Base-by-base conservation (phyloP, 2,797 vertebrate species). In the Eutrigla gurnardus region DNA sequence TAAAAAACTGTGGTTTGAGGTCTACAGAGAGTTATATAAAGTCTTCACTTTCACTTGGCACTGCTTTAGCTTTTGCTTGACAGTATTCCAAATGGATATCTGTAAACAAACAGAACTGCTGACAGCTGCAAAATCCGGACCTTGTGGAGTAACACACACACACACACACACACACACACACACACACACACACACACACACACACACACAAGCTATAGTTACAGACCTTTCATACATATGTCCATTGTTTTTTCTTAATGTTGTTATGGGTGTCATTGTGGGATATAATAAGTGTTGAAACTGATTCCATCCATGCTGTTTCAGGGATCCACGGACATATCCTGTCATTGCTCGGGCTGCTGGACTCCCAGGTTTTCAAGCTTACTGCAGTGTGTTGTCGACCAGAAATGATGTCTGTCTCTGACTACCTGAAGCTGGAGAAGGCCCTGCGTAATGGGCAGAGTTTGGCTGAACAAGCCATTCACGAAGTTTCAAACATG, bases 361-460 rank as follows among this genome's bases (percentile, higher is more conserved):
- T 96, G 74, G 94, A 96, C 53, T 82, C 87, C 14, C 96, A 94
- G 94, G 57, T 83, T 18, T 86, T 82, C 43, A 95, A 90, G 65
- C 73, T 93, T 17, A 81, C 87, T 52, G 73, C 77, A 52, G 33
- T 50, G 45, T 86, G 87, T 69, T 55, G 33, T 42, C 62, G 10
- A 35, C 55, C 85, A 14, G 81, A 86, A 67, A 72, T 32, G 5
- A 77, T 74, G 13, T 14, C 85, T 0, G 0, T 54, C 66, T 82
- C 86, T 64, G 92, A 96, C 35, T 95, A 93, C 92, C 7, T 54
- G 36, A 88, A 79, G 54, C 73, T 97, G 68, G 88, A 83, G 76
- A 87, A 80, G 40, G 84, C 77, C 6, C 77, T 97, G 65, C 59
- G 39, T 36, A 81, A 5, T 0, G 96, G 95, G 89, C 83, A 90